A percentile compares a stretch with the other conserved stretches of the same genome.
These are phyloP conservation scores for Cercopithecus diana DNA, from an alignment of 2,797 vertebrate genomes.

Conservation along the genomic window DNA sequence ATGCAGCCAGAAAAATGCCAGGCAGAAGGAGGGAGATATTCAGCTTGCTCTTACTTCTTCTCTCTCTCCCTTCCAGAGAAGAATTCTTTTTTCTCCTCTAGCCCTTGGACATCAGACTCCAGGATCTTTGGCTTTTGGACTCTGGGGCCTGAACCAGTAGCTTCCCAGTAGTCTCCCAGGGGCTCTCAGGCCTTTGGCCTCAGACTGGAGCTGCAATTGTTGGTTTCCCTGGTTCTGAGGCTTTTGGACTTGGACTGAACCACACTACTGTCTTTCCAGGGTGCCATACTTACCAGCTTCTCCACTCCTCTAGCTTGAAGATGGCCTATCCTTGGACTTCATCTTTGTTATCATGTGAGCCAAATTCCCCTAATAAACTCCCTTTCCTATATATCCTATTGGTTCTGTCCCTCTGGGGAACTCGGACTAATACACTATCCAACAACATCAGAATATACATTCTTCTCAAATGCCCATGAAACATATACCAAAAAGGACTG, in stretches of 20 bases:
- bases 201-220: not conserved
- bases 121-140: not conserved
- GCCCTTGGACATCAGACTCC: not conserved
- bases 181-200: not conserved
- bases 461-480: not conserved
- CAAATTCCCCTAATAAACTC: not conserved
- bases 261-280: not conserved
- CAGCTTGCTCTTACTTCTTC: not conserved
- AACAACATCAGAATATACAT: not conserved
- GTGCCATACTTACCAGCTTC: not conserved
- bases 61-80: not conserved
- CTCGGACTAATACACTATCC: not conserved
- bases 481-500: not conserved
- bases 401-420: not conserved
- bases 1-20: not conserved
- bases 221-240: not conserved
- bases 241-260: not conserved
- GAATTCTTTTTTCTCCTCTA: not conserved
- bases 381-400: not conserved
- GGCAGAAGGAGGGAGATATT: not conserved
- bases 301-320: not conserved
- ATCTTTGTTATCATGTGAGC: not conserved
- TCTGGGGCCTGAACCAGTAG: not conserved
- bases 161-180: not conserved
- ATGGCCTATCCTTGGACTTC: not conserved